Percentiles rank a stretch among this genome's conserved stretches.
phyloP scores from a whole-genome alignment of 2,113 vertebrate species.

The Tachycineta bicolor region DNA sequence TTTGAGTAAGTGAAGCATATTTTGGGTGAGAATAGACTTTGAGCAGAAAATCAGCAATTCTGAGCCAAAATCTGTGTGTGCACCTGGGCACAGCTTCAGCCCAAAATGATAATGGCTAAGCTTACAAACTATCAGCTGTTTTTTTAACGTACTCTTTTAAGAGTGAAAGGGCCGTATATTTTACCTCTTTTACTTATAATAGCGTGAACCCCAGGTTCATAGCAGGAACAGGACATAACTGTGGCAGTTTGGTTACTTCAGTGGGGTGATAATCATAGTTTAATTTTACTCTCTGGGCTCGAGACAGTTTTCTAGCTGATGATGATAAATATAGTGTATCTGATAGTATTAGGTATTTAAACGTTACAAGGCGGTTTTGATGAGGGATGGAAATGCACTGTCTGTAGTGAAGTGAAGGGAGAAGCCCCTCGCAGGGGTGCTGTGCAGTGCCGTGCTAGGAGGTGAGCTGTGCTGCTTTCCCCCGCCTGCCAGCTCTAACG shows the following conservation, averaged over 20 bases:
- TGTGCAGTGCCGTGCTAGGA: rapidly evolving
- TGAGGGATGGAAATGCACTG: not conserved
- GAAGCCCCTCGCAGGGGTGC: not conserved
- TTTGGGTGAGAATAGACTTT: not conserved
- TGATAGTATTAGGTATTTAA: not conserved
- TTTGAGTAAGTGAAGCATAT: not conserved
- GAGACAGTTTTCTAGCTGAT: not conserved
- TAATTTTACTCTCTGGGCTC: not conserved
- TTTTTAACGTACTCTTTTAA: not conserved
- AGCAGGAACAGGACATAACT: not conserved
- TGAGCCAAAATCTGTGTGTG: not conserved
- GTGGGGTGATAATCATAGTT: not conserved
- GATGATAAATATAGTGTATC: not conserved
- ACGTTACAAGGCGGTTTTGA: not conserved
- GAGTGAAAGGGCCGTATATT: not conserved
- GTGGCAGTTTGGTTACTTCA: not conserved
- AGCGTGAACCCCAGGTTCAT: not conserved
- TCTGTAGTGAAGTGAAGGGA: not conserved
- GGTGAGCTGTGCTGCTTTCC: not conserved
- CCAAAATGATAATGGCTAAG: not conserved
- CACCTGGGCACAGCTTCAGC: not conserved
- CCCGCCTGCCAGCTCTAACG: not conserved
- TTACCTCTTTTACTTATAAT: not conserved
- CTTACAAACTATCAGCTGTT: not conserved
- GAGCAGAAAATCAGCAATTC: not conserved